phyloP scores from a whole-genome alignment of 2,797 vertebrate genomes.

The Gymnothorax javanicus region DNA sequence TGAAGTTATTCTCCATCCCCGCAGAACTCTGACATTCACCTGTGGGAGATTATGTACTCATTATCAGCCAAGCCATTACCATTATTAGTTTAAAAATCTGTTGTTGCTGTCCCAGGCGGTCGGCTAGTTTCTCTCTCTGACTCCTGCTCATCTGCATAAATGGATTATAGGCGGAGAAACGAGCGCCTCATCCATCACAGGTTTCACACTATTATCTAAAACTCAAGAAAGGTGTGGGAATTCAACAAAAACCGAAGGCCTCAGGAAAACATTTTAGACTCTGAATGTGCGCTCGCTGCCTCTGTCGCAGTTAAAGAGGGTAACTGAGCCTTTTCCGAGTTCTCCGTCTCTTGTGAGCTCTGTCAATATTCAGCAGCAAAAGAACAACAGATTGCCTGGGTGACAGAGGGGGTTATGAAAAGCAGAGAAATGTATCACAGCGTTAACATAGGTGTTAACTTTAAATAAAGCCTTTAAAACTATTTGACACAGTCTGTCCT shows the following conservation, averaged over 20 bases:
- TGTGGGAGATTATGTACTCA: conserved; percentile 62
- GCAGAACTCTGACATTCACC: conserved; percentile 58
- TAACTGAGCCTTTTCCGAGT: background rate
- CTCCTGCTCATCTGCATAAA: conserved; percentile 75
- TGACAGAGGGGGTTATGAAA: background rate
- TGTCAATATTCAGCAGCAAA: background rate
- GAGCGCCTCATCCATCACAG: background rate
- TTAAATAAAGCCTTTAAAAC: background rate
- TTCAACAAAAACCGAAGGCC: background rate
- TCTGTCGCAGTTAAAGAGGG: background rate
- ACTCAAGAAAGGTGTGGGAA: background rate
- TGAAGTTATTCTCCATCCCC: conserved; percentile 42
- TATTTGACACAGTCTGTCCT: background rate
- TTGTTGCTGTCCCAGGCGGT: conserved; percentile 47
- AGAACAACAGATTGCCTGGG: background rate
- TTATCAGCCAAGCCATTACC: conserved; percentile 72
- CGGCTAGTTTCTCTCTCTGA: conserved; percentile 57
- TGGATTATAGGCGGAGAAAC: conserved; percentile 59
- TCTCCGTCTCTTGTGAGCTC: background rate
- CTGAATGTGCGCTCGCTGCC: background rate
- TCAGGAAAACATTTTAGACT: background rate
- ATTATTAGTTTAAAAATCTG: conserved; percentile 74
- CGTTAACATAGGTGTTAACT: background rate
- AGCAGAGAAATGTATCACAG: background rate
- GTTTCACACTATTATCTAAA: background rate